Evolutionary conservation across 2,113 vertebrate genomes (phyloP).

Genomic region (Desmodus rotundus): DNA sequence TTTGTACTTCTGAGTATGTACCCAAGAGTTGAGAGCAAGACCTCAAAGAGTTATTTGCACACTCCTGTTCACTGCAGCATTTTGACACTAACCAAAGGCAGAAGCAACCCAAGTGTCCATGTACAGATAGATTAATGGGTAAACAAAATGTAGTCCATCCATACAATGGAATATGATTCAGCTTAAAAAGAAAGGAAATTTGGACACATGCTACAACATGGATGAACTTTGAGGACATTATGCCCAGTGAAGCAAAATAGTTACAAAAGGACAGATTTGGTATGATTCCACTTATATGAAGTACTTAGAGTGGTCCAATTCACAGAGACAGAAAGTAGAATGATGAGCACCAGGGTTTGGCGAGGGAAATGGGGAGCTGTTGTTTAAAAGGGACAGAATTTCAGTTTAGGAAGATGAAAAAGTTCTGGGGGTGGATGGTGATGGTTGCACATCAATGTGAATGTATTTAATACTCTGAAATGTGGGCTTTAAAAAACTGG

Average conservation of each 20-base stretch:
- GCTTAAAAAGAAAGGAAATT: not conserved
- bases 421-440: not conserved
- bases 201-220: not conserved
- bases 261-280: not conserved
- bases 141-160: not conserved
- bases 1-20: not conserved
- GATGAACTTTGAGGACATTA: not conserved
- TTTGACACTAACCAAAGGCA: not conserved
- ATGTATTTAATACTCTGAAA: not conserved
- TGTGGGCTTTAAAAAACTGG: not conserved
- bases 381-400: not conserved
- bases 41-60: not conserved
- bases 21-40: not conserved
- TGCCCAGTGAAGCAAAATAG: not conserved
- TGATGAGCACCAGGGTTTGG: accelerated
- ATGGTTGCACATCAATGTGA: not conserved
- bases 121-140: not conserved
- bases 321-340: not conserved
- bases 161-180: not conserved
- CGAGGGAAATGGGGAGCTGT: no score
- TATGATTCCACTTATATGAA: not conserved
- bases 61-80: not conserved
- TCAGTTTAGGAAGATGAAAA: not conserved
- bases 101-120: not conserved
- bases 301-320: no score